A percentile compares a stretch with the other conserved stretches of the same genome.
Evolutionary conservation across 2,113 vertebrate species (phyloP).

Genomic region (Pogonocichla stellata): DNA sequence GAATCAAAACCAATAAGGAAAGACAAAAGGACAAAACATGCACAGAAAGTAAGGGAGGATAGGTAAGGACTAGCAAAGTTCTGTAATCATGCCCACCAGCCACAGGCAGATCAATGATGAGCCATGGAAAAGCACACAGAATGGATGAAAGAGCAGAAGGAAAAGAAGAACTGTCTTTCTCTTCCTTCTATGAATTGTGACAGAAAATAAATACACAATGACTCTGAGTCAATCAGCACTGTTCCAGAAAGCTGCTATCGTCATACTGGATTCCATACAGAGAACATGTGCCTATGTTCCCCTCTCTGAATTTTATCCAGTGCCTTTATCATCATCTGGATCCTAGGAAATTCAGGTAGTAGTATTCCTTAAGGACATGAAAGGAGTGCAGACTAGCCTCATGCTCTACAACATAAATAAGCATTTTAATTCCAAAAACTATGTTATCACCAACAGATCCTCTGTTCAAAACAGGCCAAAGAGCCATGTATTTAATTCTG

Average conservation of each 20-base stretch:
- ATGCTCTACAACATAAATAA: neutral
- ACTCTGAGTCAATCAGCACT: neutral
- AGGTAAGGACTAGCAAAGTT: neutral
- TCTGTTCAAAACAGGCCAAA: neutral
- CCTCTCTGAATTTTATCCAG: neutral
- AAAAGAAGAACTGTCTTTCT: neutral
- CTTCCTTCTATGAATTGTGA: neutral
- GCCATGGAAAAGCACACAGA: neutral
- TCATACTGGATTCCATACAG: neutral
- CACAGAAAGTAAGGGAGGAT: neutral
- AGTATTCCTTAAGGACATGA: neutral
- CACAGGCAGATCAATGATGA: neutral
- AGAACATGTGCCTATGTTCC: neutral
- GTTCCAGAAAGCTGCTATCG: neutral
- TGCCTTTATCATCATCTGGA: neutral
- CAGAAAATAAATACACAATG: neutral
- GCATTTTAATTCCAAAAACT: neutral
- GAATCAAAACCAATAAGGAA: neutral
- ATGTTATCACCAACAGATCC: neutral
- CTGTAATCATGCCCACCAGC: neutral
- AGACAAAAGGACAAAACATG: neutral
- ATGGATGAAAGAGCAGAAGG: neutral
- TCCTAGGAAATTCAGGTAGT: neutral
- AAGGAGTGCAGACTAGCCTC: neutral
- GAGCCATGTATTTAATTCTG: neutral